Percentiles rank a stretch among this genome's conserved stretches.
Conservation (phyloP, 37 sponge, comb jelly and placozoan species). For the Spongilla lacustris region DNA sequence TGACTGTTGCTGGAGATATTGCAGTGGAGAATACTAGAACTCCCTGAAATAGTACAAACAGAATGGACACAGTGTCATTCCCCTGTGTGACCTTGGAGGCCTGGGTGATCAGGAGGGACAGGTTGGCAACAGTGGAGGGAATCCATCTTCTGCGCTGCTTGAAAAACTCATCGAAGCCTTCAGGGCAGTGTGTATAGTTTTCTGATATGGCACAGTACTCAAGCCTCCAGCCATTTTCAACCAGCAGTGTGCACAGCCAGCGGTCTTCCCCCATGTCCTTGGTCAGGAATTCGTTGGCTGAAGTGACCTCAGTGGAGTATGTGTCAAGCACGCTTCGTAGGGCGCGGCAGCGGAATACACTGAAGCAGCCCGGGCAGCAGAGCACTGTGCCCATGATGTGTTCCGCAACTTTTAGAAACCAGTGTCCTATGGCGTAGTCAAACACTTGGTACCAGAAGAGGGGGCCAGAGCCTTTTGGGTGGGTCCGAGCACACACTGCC, state of each 20-base stretch:
- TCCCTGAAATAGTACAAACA: conserved; percentile 80
- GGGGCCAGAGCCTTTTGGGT: conserved; percentile 82
- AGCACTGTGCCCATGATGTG: conserved; percentile 88
- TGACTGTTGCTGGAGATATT: conserved; percentile 82
- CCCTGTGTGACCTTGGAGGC: conserved; percentile 37
- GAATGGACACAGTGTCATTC: conserved; percentile 68
- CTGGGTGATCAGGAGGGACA: conserved; percentile 57
- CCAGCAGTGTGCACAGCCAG: conserved; percentile 93
- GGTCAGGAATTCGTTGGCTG: conserved; percentile 81
- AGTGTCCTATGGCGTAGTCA: conserved; percentile 89
- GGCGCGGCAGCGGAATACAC: conserved; percentile 81
- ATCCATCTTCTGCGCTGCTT: conserved; percentile 91
- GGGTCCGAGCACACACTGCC: conserved; percentile 86
- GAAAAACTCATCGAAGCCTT: conserved; percentile 83
- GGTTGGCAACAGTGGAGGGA: conserved; percentile 89
- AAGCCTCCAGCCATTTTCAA: conserved; percentile 82
- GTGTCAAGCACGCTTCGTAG: conserved; percentile 60
- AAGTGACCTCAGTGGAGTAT: conserved; percentile 67
- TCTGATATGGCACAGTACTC: conserved; percentile 88
- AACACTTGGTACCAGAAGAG: conserved; percentile 91
- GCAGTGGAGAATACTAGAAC: conserved; percentile 75
- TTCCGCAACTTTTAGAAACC: conserved; percentile 85
- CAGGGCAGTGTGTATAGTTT: conserved; percentile 82
- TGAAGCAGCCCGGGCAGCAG: conserved; percentile 94
- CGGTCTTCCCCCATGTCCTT: conserved; percentile 97